phyloP scores from a whole-genome alignment of 2,113 vertebrate genomes.

The Heliornis fulica region DNA sequence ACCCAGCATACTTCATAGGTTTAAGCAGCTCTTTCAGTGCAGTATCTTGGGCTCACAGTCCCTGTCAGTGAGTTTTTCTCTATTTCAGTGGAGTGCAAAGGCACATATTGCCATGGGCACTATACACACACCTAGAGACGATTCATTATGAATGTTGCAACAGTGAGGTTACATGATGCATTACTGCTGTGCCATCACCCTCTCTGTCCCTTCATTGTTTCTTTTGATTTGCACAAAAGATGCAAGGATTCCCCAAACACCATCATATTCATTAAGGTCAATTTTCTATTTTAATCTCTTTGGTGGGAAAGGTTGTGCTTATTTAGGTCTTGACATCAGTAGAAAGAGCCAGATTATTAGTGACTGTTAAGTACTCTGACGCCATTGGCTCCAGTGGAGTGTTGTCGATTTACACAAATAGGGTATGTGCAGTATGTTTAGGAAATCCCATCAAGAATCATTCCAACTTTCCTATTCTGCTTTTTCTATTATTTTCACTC shows the following conservation, averaged over 20 bases:
- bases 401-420: not conserved
- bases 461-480: constrained; percentile 2
- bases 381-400: not conserved
- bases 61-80: not conserved
- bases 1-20: not conserved
- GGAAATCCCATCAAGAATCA: constrained; percentile 10
- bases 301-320: not conserved
- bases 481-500: constrained; percentile 1
- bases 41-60: not conserved
- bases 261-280: not conserved
- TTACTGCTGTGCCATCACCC: not conserved
- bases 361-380: not conserved
- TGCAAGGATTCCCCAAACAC: not conserved
- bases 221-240: constrained; percentile 1
- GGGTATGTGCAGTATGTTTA: not conserved
- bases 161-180: not conserved
- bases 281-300: constrained; percentile 10
- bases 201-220: not conserved
- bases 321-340: not conserved
- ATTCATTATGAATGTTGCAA: constrained; percentile 5
- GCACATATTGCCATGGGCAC: not conserved
- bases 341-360: not conserved
- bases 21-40: not conserved
- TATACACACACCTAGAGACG: not conserved
- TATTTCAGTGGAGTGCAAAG: not conserved